Conservation (phyloP, 2,888 invertebrate genomes). For the Alcis repandata region DNA sequence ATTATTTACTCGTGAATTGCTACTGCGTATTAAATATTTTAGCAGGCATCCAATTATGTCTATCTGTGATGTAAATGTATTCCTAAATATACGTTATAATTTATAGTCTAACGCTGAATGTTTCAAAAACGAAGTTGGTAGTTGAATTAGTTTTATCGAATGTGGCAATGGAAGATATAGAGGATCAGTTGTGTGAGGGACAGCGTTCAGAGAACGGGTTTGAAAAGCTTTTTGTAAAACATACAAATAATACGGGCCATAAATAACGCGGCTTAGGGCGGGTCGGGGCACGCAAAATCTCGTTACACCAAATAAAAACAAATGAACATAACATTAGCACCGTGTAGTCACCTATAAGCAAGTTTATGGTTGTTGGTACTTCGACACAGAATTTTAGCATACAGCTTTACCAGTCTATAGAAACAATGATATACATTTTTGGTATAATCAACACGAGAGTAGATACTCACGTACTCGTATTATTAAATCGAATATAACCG, state of each 20-base stretch:
- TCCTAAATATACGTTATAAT: background rate
- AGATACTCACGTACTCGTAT: too few relatives aligned
- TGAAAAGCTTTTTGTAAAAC: constrained; percentile 68
- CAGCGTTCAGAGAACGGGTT: constrained; percentile 70
- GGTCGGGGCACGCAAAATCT: constrained; percentile 74
- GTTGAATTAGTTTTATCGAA: constrained; percentile 59
- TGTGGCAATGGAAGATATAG: constrained; percentile 74
- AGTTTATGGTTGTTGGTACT: constrained; percentile 70
- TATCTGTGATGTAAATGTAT: constrained; percentile 17
- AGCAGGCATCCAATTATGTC: constrained; percentile 12
- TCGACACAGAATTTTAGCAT: constrained; percentile 73
- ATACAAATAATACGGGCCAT: constrained; percentile 75
- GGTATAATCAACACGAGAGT: too few relatives aligned
- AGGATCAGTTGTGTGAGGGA: constrained; percentile 71
- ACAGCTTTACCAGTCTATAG: background rate
- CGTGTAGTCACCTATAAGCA: constrained; percentile 85
- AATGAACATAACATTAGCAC: constrained; percentile 80
- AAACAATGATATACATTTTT: too few relatives aligned
- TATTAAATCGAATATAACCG: too few relatives aligned
- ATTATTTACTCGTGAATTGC: constrained; percentile 7
- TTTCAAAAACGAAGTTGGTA: constrained; percentile 5
- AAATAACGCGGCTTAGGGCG: constrained; percentile 82
- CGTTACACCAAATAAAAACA: constrained; percentile 74
- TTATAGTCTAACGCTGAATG: constrained; percentile 1
- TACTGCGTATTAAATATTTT: constrained; percentile 19